Conservation (phyloP, 2,113 vertebrate species). For the Paradisaea rubra region DNA sequence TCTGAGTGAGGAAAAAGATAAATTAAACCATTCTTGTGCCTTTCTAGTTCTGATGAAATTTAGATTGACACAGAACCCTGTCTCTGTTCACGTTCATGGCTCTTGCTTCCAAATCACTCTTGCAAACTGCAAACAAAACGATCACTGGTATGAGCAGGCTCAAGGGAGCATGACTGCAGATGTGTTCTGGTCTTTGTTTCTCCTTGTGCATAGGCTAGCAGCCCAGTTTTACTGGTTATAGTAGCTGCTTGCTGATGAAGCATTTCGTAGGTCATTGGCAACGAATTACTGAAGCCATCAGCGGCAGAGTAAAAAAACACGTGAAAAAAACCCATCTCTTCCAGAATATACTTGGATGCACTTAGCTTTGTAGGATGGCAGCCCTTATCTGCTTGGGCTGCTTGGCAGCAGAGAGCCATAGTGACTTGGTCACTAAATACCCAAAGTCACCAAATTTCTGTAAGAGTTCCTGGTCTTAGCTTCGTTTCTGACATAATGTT, state of each 20-base stretch:
- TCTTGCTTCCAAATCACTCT: background rate
- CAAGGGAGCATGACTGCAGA: background rate
- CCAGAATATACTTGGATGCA: background rate
- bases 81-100: fast-evolving
- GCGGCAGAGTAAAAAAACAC: background rate
- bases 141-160: fast-evolving
- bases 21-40: background rate
- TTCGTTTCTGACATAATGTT: background rate
- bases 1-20: background rate
- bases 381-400: background rate
- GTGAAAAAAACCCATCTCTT: background rate
- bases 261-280: background rate
- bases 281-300: background rate
- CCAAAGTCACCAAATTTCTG: background rate
- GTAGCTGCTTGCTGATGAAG: background rate
- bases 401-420: background rate
- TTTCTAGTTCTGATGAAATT: background rate
- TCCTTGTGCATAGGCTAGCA: background rate
- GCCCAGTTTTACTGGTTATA: background rate
- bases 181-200: background rate
- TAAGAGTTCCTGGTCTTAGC: background rate
- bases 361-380: background rate
- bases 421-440: background rate
- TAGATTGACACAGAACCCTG: background rate
- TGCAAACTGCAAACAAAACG: background rate